These are phyloP conservation scores for Hoplias malabaricus DNA, from an alignment of 2,113 vertebrate genomes.

Conservation along the genomic window DNA sequence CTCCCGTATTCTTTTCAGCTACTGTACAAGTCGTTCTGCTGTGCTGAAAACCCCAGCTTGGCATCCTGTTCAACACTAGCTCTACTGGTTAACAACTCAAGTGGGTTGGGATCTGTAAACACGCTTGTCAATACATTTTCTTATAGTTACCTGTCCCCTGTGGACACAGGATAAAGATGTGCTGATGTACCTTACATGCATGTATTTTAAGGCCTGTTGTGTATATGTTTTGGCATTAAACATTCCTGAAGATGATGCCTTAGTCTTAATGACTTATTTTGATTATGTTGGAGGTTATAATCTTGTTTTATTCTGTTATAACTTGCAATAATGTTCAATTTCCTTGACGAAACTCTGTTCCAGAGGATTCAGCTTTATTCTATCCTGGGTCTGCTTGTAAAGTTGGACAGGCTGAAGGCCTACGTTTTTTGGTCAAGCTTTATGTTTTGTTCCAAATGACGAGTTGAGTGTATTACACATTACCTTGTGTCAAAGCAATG, in stretches of 20 bases:
- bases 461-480: no score
- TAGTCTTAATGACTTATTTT: slow-evolving; percentile 15
- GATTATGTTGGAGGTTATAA: neutral
- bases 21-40: slow-evolving; percentile 38
- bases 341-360: neutral
- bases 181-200: slow-evolving; percentile 9
- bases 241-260: slow-evolving; percentile 57
- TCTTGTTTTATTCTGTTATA: slow-evolving; percentile 7
- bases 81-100: neutral
- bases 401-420: no score
- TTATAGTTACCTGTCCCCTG: neutral
- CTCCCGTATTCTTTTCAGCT: slow-evolving; percentile 40
- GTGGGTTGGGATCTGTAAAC: neutral
- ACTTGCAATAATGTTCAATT: slow-evolving; percentile 32
- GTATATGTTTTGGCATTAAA: slow-evolving; percentile 33
- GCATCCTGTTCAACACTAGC: slow-evolving; percentile 39
- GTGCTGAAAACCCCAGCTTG: slow-evolving; percentile 16
- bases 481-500: no score
- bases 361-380: no score
- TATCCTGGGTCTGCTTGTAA: no score
- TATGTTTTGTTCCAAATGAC: no score
- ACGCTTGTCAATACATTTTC: neutral
- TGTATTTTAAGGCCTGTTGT: slow-evolving; percentile 11
- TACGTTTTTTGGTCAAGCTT: no score
- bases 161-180: neutral